Evolutionary conservation across 1,140 invertebrate genomes (phyloP), one percentile per base, ranked within the genome.

Genomic region (Octopus sinensis): DNA sequence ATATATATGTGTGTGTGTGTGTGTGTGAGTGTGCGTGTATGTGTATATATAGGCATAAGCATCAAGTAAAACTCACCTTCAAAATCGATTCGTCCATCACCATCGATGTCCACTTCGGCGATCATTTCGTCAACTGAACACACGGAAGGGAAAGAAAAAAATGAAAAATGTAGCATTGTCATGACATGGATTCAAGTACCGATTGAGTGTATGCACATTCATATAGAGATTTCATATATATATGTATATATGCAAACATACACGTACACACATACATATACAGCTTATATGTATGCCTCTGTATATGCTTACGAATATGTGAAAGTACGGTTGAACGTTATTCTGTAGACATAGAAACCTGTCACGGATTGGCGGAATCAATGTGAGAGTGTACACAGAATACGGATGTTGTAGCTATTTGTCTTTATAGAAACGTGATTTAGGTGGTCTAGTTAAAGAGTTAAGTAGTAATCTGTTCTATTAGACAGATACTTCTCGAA

Each of bases 101-200:
- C 97, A 92, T 99, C 97, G 92, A 99, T 98, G 93, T 99, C 97
- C 86, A 97, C 98, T 93, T 99, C 97, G 89, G 97, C 94, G 91
- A 99, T 99, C 97, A 99, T 99, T 92, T 99, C 97, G 91, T 98
- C 96, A 87, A 98, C 97, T 89, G 81, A 51, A 82, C 81, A 54
- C 23, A 54, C 1, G 56, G 17, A 17, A 62, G 4, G 17, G 4
- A 62, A 17, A 62, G 56, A 4, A 17, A 17, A 4, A 17, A 62
- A 17, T 3, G 56, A 62, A 17, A 17, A 62, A 17, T 62, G 17
- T 62, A 9, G 1, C 9, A 62, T 17, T 9, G 56, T 17, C 9
- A 17, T 9, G 17, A 4, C 9, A 12, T 62, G 4, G 56, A 3
- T 12, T 62, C 9, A 12, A 12, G 56, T 17, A 62, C 0, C 30